Conservation (phyloP, 2,888 invertebrate species). For the Philereme transversata region DNA sequence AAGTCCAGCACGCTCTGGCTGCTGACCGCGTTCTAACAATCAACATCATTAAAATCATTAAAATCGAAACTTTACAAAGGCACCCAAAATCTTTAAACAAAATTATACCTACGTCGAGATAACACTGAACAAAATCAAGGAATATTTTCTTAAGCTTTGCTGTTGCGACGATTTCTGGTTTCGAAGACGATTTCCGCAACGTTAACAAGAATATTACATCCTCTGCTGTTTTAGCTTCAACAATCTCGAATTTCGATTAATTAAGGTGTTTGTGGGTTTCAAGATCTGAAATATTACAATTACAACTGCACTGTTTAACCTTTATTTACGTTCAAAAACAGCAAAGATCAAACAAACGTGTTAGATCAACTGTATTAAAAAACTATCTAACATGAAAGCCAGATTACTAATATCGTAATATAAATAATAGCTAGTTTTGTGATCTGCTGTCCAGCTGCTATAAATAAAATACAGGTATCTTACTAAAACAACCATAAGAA, state of each 20-base stretch:
- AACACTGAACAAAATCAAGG: conserved; percentile 93
- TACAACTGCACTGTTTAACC: neutral
- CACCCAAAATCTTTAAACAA: too few species aligned
- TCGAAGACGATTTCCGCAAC: conserved; percentile 90
- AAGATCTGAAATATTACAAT: conserved; percentile 85
- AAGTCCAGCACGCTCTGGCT: conserved; percentile 91
- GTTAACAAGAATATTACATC: conserved; percentile 96
- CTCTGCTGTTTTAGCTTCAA: conserved; percentile 93
- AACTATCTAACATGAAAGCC: conserved; percentile 1
- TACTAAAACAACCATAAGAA: too few species aligned
- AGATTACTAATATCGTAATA: conserved; percentile 4
- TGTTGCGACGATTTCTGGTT: conserved; percentile 88
- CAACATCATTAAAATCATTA: conserved; percentile 13
- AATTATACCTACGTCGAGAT: conserved; percentile 91
- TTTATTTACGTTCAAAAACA: neutral
- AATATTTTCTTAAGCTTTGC: conserved; percentile 92
- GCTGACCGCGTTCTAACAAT: conserved; percentile 84
- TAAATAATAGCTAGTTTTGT: conserved; percentile 21
- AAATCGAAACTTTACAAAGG: neutral
- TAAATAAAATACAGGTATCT: conserved; percentile 46
- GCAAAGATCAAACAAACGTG: too few species aligned
- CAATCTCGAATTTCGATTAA: conserved; percentile 93
- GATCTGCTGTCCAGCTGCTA: conserved; percentile 64
- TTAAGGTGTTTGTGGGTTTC: conserved; percentile 91
- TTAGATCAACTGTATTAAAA: conserved; percentile 15